Evolutionary conservation across 2,113 vertebrate species (phyloP).

Genomic region (Symphodus melops): DNA sequence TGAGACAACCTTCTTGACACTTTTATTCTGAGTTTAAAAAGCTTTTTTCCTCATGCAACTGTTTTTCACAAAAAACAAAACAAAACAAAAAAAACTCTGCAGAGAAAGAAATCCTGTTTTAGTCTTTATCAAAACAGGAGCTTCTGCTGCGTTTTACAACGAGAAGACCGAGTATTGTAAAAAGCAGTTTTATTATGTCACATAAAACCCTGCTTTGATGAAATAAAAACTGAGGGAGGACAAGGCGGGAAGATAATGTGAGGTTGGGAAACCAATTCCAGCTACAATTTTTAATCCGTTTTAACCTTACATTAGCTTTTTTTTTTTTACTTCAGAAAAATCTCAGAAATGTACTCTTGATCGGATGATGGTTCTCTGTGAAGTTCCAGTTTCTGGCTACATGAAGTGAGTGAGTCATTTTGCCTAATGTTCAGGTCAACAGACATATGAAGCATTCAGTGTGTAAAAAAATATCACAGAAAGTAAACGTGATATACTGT

Average conservation of each 20-base stretch:
- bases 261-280: constrained; percentile 12
- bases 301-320: too few relatives aligned
- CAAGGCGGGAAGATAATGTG: neutral
- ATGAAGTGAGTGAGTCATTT: too few relatives aligned
- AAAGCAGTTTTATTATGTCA: constrained; percentile 12
- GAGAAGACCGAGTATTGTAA: neutral
- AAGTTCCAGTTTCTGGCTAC: too few relatives aligned
- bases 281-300: too few relatives aligned
- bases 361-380: too few relatives aligned
- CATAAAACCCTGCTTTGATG: neutral
- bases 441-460: neutral
- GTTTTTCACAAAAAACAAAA: too few relatives aligned
- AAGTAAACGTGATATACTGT: neutral
- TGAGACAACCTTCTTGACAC: neutral
- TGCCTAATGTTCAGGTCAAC: too few relatives aligned
- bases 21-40: neutral
- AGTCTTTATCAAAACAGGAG: neutral
- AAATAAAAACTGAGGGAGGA: constrained; percentile 31
- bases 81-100: too few relatives aligned
- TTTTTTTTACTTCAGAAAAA: too few relatives aligned
- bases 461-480: neutral
- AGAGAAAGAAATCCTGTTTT: neutral
- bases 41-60: neutral
- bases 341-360: too few relatives aligned
- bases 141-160: neutral